These are phyloP conservation scores for Halcyon senegalensis DNA, from an alignment of 2,113 vertebrate genomes.

Conservation along the genomic window DNA sequence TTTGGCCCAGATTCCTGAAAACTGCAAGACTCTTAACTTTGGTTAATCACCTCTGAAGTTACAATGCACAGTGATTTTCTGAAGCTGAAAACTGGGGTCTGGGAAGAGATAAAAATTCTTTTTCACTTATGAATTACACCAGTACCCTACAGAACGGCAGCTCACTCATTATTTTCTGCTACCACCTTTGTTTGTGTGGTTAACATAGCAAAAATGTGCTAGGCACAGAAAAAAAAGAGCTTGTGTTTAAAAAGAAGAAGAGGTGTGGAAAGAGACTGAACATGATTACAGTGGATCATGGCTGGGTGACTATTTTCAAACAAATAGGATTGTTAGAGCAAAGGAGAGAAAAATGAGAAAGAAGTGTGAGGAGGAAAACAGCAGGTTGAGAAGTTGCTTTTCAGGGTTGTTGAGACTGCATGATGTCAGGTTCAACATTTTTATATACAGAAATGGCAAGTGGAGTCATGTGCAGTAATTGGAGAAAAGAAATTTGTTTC, in stretches of 20 bases:
- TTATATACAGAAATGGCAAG: neutral
- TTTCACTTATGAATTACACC: neutral
- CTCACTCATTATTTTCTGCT: conserved; percentile 4
- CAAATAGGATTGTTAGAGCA: neutral
- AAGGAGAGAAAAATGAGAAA: neutral
- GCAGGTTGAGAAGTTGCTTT: neutral
- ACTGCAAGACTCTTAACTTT: neutral
- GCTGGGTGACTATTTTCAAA: neutral
- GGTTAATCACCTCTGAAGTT: neutral
- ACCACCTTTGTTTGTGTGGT: neutral
- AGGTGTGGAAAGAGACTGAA: neutral
- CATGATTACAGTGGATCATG: neutral
- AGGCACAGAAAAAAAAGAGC: neutral
- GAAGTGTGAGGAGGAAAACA: neutral
- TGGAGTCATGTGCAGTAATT: neutral
- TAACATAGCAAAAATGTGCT: neutral
- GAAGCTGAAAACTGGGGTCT: neutral
- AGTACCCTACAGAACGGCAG: neutral
- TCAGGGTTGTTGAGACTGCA: neutral
- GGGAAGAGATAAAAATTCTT: neutral
- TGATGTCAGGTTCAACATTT: neutral
- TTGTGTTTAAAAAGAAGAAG: neutral
- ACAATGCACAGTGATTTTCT: neutral
- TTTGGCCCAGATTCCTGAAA: conserved; percentile 9
- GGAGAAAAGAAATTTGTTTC: neutral